These are phyloP conservation scores for Dryobota labecula DNA, from an alignment of 2,888 invertebrate genomes.

Conservation along the genomic window DNA sequence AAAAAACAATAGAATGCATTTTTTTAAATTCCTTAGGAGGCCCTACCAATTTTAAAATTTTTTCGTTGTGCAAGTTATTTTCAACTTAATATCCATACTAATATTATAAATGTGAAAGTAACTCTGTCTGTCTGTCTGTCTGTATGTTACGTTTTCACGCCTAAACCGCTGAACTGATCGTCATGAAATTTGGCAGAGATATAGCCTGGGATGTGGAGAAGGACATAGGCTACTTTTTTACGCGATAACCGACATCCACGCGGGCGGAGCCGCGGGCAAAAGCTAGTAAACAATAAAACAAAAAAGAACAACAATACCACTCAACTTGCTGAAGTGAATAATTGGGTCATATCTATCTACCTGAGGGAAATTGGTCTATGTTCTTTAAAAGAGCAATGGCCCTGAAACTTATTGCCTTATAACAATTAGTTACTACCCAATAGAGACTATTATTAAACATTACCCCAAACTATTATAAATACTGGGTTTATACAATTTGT, in stretches of 20 bases:
- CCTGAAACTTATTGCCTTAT: constrained; percentile 12
- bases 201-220: too few species aligned
- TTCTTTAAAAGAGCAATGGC: constrained; percentile 8
- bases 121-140: too few species aligned
- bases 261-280: too few species aligned
- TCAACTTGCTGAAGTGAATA: constrained; percentile 1
- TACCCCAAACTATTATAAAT: constrained; percentile 10
- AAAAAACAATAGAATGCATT: background rate
- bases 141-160: too few species aligned
- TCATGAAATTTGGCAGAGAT: too few species aligned
- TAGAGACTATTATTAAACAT: background rate
- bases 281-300: too few species aligned
- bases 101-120: too few species aligned
- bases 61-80: too few species aligned
- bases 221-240: too few species aligned
- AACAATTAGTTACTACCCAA: background rate
- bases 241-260: too few species aligned
- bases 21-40: background rate
- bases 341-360: background rate
- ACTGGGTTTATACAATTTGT: background rate
- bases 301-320: background rate
- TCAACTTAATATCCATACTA: background rate
- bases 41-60: too few species aligned
- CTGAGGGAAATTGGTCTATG: constrained; percentile 5
- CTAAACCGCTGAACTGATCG: too few species aligned